Evolutionary conservation across 2,113 vertebrate genomes (phyloP), one percentile per base, ranked within the genome.

Genomic region (Catharus bicknelli): DNA sequence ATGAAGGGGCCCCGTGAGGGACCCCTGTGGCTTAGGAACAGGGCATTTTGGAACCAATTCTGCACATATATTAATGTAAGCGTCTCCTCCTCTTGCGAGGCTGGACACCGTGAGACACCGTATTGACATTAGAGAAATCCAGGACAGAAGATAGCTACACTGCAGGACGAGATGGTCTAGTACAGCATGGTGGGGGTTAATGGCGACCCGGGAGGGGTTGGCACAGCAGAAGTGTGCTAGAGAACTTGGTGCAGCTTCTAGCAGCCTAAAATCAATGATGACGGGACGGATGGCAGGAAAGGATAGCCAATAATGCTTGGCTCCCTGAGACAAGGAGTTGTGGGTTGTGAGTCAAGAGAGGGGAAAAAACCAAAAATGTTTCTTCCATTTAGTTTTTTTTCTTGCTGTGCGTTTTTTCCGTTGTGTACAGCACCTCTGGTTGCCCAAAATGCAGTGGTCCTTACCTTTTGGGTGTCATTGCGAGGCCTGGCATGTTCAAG

Each of bases 361-460:
- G 2, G 2, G 2, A 11, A 6, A 38, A 2, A n/a, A 54, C 4
- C 16, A n/a, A 43, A 69, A 59, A 12, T 0, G 0, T 16, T 54
- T 63, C 27, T 69, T 40, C 5, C 36, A 19, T 62, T 50, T 32
- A 34, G 38, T 22, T 16, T 7, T 76, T 83, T 85, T 38, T 42
- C 25, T 10, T 62, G 30, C 10, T 79, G 13, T 48, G 10, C 5
- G 1, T 76, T 57, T 73, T 70, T 62, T 29, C 34, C 11, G 1
- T 29, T 61, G 9, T 47, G 8, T 32, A 14, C 7, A 50, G 27
- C 15, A 40, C 8, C 20, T n/a, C 43, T 63, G 17, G 10, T 26
- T 61, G 29, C 34, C 16, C 6, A 21, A 54, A 70, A 47, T 15
- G 9, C 6, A 40, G 9, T 1, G 0, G 26, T 27, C 11, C 11